Evolutionary conservation across 2,113 vertebrate species (phyloP), one percentile per base, ranked within the genome.

Genomic region (Furnarius figulus): DNA sequence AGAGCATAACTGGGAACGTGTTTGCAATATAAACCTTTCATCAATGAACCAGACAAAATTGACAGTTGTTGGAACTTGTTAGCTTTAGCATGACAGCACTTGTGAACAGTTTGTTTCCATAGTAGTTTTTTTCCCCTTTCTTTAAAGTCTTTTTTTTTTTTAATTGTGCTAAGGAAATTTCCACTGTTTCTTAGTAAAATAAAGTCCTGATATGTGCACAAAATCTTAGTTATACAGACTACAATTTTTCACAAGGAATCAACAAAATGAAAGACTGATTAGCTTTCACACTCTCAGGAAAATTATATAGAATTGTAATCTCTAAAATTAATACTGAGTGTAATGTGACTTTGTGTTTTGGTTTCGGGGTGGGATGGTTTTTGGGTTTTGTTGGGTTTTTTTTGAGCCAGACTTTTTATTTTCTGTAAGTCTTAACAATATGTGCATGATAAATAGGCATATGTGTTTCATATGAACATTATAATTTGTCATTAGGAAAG

Each of bases 21-120:
- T 96, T 97, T 96, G 55, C 82, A 94, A 88, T 39, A 92, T 84
- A 95, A 97, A 92, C 35, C 70, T 78, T 78, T 47, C 72, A 93
- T 35, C 33, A 79, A 72, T 49, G 66, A 95, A 66, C 39, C 40
- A 95, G 81, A 91, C 50, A 94, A 91, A 97, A 93, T 87, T 93
- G 83, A 93, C 95, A 75, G 55, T 74, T 92, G 35, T 63, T 97
- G 65, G 59, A 95, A 92, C 46, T 93, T 91, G 35, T 91, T 95
- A 95, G 72, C 10, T 91, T 91, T 93, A 89, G 55, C 39, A 9
- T 95, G 33, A 94, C 61, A 61, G 35, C 58, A 86, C 75, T 91
- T 83, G 44, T 55, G 49, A 24, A 73, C 67, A 90, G 6, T 85
- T 87, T 86, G 55, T 94, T 93, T 94, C 92, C 46, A 82, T n/a